Conservation (phyloP, 2,113 vertebrate genomes). For the Hiodon alosoides region DNA sequence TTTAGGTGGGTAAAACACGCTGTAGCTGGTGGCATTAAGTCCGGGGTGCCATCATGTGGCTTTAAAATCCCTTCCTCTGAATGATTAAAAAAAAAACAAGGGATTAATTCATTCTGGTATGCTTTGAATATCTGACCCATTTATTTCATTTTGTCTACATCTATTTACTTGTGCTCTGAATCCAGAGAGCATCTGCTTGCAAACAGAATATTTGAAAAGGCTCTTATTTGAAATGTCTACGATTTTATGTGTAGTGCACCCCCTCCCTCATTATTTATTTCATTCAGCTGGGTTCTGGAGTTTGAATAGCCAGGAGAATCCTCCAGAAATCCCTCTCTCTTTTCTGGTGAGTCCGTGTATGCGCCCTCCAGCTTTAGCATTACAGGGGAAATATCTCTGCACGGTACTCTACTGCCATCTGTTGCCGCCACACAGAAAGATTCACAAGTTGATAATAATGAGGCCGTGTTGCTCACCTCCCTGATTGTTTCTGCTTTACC, state of each 20-base stretch:
- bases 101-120: slow-evolving; percentile 13
- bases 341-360: slow-evolving; percentile 7
- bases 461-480: not conserved
- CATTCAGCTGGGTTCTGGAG: slow-evolving; percentile 40
- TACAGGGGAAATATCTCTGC: slow-evolving; percentile 31
- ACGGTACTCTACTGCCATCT: slow-evolving; percentile 88
- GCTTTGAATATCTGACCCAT: slow-evolving; percentile 32
- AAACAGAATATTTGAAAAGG: not conserved
- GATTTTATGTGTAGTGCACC: slow-evolving; percentile 9
- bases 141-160: slow-evolving; percentile 26
- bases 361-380: slow-evolving; percentile 2
- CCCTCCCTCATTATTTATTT: slow-evolving; percentile 34
- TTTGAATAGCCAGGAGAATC: slow-evolving; percentile 39
- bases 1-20: not conserved
- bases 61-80: slow-evolving; percentile 13
- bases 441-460: no score
- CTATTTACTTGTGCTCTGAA: slow-evolving; percentile 2
- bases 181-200: slow-evolving; percentile 16
- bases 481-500: not conserved
- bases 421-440: slow-evolving; percentile 54
- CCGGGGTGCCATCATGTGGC: not conserved
- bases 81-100: not conserved
- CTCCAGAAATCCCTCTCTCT: not conserved
- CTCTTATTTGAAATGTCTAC: not conserved
- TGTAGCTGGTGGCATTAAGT: not conserved